phyloP scores from a whole-genome alignment of 1,140 invertebrate genomes.

The Heliconius himera region DNA sequence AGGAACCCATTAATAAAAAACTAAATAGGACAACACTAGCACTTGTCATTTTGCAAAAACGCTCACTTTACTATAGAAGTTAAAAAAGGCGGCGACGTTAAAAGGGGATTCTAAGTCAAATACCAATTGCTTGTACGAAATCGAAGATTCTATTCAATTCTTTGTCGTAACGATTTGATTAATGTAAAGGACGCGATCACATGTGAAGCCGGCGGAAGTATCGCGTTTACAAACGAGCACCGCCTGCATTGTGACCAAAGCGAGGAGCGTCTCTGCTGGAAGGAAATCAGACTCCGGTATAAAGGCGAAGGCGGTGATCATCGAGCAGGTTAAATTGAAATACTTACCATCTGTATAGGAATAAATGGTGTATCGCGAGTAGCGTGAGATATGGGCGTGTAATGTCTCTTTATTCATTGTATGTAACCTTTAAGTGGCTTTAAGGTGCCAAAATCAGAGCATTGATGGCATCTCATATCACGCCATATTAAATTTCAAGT shows the following conservation, averaged over 20 bases:
- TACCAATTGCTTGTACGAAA: conserved; percentile 73
- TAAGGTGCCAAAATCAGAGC: conserved; percentile 14
- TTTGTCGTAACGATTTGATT: conserved; percentile 79
- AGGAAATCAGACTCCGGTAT: conserved; percentile 55
- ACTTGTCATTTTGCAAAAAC: conserved; percentile 37
- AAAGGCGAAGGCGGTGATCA: conserved; percentile 52
- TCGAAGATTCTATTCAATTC: conserved; percentile 75
- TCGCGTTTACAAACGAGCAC: conserved; percentile 76
- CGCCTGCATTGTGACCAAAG: conserved; percentile 69
- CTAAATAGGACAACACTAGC: not conserved
- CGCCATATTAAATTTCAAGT: not conserved
- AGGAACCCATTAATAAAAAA: not conserved
- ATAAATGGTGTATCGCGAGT: conserved; percentile 36
- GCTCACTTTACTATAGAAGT: conserved; percentile 49
- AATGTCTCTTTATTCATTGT: conserved; percentile 22
- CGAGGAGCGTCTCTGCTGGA: conserved; percentile 36
- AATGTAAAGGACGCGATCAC: conserved; percentile 76
- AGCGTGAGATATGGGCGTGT: conserved; percentile 39
- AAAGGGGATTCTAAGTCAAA: conserved; percentile 69
- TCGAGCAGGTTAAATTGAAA: conserved; percentile 56
- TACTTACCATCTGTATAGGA: conserved; percentile 36
- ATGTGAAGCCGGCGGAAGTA: conserved; percentile 75
- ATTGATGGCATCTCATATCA: not conserved
- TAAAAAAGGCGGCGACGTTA: conserved; percentile 67
- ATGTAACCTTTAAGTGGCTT: conserved; percentile 22